These are phyloP conservation scores for Drosophila pseudoananassae DNA, from an alignment of 1,140 invertebrate genomes.

Conservation along the genomic window DNA sequence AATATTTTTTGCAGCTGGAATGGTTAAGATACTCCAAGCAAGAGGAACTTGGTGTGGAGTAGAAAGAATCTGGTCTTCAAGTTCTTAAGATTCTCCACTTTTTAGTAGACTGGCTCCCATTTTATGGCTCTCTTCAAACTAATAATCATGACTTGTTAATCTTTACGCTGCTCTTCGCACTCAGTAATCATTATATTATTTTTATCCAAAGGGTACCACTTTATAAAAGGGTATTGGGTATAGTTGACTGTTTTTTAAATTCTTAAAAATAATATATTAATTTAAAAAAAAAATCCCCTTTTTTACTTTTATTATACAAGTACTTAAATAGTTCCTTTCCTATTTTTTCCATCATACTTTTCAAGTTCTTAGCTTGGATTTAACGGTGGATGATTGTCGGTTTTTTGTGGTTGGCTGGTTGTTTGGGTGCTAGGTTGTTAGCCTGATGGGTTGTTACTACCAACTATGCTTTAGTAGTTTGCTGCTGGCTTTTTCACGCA, in stretches of 20 bases:
- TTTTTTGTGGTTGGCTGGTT: constrained; percentile 19
- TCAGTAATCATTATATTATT: constrained; percentile 6
- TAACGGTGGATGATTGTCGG: constrained; percentile 56
- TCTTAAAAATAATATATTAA: background rate
- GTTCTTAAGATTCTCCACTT: constrained; percentile 13
- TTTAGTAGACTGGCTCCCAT: background rate
- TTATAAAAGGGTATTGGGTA: background rate
- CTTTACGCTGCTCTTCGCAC: constrained; percentile 64
- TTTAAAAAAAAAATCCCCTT: background rate
- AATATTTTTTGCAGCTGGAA: background rate
- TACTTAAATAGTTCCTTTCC: background rate
- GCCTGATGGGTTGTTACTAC: constrained; percentile 8
- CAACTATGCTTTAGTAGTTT: constrained; percentile 14
- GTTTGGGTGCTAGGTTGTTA: constrained; percentile 3
- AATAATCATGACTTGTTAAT: constrained; percentile 82
- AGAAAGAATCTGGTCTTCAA: constrained; percentile 16
- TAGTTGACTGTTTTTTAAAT: background rate
- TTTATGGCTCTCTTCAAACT: constrained; percentile 49
- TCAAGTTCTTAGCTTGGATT: constrained; percentile 33
- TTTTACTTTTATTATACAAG: background rate
- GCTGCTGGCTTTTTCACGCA: constrained; percentile 54
- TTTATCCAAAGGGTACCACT: background rate
- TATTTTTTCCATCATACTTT: constrained; percentile 21
- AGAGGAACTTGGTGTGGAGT: constrained; percentile 9
- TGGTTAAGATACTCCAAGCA: constrained; percentile 15